Base-by-base conservation (phyloP, 2,888 invertebrate species). In the Notodromas monacha region DNA sequence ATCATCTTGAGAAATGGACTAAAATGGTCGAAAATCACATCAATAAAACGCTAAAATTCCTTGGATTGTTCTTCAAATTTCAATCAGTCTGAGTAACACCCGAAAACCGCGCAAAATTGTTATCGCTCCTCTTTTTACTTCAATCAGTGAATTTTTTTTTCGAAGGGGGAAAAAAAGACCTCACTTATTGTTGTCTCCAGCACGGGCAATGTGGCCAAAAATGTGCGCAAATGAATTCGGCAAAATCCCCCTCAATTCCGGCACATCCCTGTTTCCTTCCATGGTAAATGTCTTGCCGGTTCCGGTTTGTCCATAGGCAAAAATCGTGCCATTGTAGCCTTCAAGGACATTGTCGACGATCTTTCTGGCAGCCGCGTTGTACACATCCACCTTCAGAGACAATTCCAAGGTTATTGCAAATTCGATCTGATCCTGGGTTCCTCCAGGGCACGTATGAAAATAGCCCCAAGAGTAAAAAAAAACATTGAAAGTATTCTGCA, bases 271-370 rank as follows among this genome's bases (percentile, higher is more conserved):
- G 34, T 68, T 63, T 0, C 96, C 96, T 2, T 84, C 76, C 92
- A 96, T 92, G 1, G 96, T 96, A 49, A 70, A 92, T 0, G 96
- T 96, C 55, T 96, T 99, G 5, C 96, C 96, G 0, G 92, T 96
- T 12, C 96, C 92, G 3, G 60, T 60, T 41, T 61, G 61, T 2
- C 61, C 61, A 41, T 61, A 61, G 1, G 60, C 60, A 45, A 60
- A 61, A 33, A 61, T 57, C 5, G 60, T 61, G 5, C 59, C 57
- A 32, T 38, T 38, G 31, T 38, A 39, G 3, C 37, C 37, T 38
- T 56, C 70, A 5, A 96, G 57, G 3, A 89, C 86, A 50, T 84
- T 81, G 37, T 89, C 81, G 3, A 96, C 81, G 38, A 99, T 84
- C 0, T 89, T 89, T 31, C 81, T 63, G 0, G 92, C 92, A 1